Evolutionary conservation across 2,888 invertebrate genomes (phyloP).

Genomic region (Margaritifera margaritifera): DNA sequence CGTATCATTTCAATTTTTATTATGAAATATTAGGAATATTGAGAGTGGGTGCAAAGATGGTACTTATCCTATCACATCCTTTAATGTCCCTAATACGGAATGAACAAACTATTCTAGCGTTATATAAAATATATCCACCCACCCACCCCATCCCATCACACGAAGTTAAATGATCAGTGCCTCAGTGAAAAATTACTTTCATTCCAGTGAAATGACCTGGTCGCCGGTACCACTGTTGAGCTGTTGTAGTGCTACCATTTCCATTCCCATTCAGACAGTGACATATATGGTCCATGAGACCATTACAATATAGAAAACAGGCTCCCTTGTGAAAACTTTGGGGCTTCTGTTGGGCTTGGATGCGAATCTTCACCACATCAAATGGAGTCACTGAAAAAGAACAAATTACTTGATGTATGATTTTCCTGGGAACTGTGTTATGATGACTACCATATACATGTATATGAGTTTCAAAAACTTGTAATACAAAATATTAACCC

Average conservation of each 20-base stretch:
- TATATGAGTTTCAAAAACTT: too few species aligned
- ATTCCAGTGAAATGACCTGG: conserved; percentile 80
- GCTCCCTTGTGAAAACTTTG: conserved; percentile 79
- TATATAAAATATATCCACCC: too few species aligned
- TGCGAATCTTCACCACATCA: conserved; percentile 98
- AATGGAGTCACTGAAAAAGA: conserved; percentile 90
- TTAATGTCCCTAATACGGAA: too few species aligned
- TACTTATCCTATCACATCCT: too few species aligned
- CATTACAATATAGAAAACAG: conserved; percentile 97
- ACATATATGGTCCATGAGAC: conserved; percentile 98
- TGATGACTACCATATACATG: too few species aligned
- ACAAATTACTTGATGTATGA: conserved; percentile 1
- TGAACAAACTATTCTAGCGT: too few species aligned
- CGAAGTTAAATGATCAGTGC: not conserved
- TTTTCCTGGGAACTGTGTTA: too few species aligned
- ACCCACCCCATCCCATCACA: too few species aligned
- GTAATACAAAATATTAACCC: too few species aligned
- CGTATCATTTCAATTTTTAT: too few species aligned
- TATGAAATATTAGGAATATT: too few species aligned
- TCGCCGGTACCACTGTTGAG: conserved; percentile 60
- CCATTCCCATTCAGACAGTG: conserved; percentile 79
- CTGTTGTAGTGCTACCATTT: conserved; percentile 4
- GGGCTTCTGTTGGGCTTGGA: conserved; percentile 94
- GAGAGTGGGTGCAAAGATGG: too few species aligned
- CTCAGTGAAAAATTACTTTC: conserved; percentile 68